Conservation (phyloP, 2,797 vertebrate genomes). For the Ibycter americanus region DNA sequence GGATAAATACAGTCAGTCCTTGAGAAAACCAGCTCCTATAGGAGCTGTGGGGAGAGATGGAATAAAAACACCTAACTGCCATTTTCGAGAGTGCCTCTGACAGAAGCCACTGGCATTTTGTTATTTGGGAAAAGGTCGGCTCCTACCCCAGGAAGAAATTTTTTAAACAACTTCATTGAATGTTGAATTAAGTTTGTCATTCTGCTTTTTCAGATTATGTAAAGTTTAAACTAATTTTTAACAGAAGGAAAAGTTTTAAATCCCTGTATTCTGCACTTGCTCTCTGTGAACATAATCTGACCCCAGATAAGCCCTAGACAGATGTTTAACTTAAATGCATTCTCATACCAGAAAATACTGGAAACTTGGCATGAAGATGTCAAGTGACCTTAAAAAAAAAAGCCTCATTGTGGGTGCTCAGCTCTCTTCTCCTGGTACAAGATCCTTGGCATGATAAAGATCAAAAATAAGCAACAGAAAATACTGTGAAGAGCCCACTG, state of each 20-base stretch:
- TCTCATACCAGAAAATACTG: background rate
- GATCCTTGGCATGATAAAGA: background rate
- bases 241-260: constrained; percentile 43
- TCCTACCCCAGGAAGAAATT: constrained; percentile 32
- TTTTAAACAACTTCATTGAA: background rate
- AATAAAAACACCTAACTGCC: constrained; percentile 18
- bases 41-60: constrained; percentile 1
- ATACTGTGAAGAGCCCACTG: background rate
- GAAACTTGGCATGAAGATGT: background rate
- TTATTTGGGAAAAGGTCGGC: constrained; percentile 49
- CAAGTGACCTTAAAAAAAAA: background rate
- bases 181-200: constrained; percentile 46
- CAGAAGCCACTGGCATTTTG: constrained; percentile 37
- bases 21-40: background rate
- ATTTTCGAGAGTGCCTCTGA: constrained; percentile 25
- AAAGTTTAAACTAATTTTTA: constrained; percentile 44
- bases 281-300: background rate
- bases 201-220: constrained; percentile 42
- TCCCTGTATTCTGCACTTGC: background rate
- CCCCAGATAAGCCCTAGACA: constrained; percentile 6
- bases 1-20: background rate
- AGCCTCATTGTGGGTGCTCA: background rate
- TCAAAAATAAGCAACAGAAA: background rate
- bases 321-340: constrained; percentile 4
- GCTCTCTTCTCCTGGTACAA: background rate